phyloP scores from a whole-genome alignment of 2,797 vertebrate species.

The Sebastes trivittatus region DNA sequence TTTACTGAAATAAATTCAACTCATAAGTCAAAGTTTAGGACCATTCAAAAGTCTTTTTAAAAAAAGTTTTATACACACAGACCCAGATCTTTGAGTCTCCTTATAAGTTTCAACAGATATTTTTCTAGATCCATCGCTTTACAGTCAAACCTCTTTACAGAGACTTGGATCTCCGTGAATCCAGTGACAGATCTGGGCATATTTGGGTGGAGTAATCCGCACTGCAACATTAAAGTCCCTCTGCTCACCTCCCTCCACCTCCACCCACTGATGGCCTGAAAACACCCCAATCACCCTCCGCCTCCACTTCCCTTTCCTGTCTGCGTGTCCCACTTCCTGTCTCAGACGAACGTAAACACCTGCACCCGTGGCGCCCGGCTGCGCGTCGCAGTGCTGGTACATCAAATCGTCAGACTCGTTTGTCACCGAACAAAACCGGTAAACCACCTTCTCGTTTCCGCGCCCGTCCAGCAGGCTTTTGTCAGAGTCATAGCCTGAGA shows the following conservation, averaged over 20 bases:
- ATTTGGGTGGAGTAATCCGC: slow-evolving; percentile 92
- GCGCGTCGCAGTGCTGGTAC: slow-evolving; percentile 93
- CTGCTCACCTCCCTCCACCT: slow-evolving; percentile 78
- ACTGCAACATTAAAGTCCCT: slow-evolving; percentile 94
- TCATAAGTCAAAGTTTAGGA: neutral
- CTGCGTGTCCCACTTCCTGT: slow-evolving; percentile 36
- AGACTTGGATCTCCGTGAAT: slow-evolving; percentile 84
- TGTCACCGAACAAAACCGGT: slow-evolving; percentile 91
- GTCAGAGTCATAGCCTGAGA: slow-evolving; percentile 86
- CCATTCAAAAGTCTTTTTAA: neutral
- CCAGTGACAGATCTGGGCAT: slow-evolving; percentile 96
- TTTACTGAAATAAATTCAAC: neutral
- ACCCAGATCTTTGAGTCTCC: neutral
- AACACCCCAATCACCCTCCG: slow-evolving; percentile 92
- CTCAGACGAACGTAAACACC: slow-evolving; percentile 91
- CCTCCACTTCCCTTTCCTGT: slow-evolving; percentile 85
- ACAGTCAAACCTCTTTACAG: slow-evolving; percentile 83
- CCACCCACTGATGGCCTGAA: slow-evolving; percentile 90
- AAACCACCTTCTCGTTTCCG: slow-evolving; percentile 86
- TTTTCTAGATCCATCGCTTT: neutral
- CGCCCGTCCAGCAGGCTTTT: slow-evolving; percentile 36
- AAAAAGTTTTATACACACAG: neutral
- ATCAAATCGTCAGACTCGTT: slow-evolving; percentile 90
- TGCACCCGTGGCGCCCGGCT: slow-evolving; percentile 88
- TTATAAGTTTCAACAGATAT: neutral